Percentiles rank a stretch among this genome's conserved stretches.
phyloP scores from a whole-genome alignment of 2,797 vertebrate species.

The Smutsia temminckii region DNA sequence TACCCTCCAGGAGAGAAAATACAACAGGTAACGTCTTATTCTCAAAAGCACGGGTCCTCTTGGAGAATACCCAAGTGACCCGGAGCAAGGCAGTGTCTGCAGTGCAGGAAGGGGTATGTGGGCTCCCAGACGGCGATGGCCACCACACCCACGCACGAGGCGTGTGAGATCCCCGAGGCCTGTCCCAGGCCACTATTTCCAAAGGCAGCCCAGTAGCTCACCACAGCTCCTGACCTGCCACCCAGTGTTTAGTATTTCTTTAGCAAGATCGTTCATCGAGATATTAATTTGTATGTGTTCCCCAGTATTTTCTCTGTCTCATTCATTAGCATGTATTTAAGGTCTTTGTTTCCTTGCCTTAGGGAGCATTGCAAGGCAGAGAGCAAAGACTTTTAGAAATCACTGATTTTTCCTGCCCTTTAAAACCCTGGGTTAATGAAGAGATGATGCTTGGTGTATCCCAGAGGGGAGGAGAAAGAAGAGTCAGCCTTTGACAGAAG shows the following conservation, averaged over 20 bases:
- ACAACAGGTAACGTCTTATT: neutral
- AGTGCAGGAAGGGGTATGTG: neutral
- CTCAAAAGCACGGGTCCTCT: neutral
- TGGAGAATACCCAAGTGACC: neutral
- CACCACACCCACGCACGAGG: rapidly evolving
- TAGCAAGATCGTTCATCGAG: neutral
- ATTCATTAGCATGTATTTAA: neutral
- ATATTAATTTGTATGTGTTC: no score
- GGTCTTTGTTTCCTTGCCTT: neutral
- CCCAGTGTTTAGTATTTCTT: no score
- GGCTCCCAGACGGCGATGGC: neutral
- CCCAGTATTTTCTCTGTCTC: neutral
- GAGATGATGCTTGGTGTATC: neutral
- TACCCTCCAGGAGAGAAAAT: neutral
- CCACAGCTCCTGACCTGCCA: neutral
- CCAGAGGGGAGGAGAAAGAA: neutral
- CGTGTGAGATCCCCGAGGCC: no score
- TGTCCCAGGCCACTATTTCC: neutral
- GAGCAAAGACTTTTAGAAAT: neutral
- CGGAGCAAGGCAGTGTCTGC: neutral
- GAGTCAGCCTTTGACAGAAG: neutral
- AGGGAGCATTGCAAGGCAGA: neutral
- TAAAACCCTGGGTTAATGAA: neutral
- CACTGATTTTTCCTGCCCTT: neutral
- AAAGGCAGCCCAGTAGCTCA: neutral